These are phyloP conservation scores for Burhinus bistriatus DNA, from an alignment of 2,113 vertebrate species.

Conservation along the genomic window DNA sequence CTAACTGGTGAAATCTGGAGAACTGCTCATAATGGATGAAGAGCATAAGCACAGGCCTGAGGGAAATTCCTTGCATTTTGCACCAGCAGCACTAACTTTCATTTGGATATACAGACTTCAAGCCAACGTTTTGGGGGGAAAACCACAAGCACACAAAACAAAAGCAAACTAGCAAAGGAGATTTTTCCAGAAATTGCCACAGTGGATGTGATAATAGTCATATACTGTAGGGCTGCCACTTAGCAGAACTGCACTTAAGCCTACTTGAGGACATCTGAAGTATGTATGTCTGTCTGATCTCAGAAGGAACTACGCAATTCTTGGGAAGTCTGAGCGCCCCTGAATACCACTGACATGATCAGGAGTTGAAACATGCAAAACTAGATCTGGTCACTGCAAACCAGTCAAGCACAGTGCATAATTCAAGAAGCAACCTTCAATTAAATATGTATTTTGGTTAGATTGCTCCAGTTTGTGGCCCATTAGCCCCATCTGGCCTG, in stretches of 20 bases:
- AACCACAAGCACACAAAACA: neutral
- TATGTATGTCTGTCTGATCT: neutral
- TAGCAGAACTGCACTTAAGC: neutral
- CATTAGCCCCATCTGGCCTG: constrained; percentile 39
- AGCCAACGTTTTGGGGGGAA: neutral
- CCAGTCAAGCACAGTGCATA: neutral
- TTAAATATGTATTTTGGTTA: constrained; percentile 14
- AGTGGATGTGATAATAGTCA: neutral
- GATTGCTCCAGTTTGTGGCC: neutral
- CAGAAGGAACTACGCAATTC: neutral
- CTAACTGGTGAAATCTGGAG: neutral
- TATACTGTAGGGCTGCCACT: neutral
- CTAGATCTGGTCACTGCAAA: neutral
- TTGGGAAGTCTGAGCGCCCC: neutral
- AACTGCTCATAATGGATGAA: neutral
- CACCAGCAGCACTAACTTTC: neutral
- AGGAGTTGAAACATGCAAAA: neutral
- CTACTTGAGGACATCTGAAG: neutral
- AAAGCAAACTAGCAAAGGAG: neutral
- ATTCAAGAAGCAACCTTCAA: neutral
- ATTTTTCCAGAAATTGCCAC: neutral
- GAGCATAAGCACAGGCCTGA: neutral
- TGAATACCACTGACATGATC: neutral
- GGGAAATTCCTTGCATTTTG: neutral
- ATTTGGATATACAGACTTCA: neutral